Conservation (phyloP, 2,888 invertebrate species). For the Clostera curtula region DNA sequence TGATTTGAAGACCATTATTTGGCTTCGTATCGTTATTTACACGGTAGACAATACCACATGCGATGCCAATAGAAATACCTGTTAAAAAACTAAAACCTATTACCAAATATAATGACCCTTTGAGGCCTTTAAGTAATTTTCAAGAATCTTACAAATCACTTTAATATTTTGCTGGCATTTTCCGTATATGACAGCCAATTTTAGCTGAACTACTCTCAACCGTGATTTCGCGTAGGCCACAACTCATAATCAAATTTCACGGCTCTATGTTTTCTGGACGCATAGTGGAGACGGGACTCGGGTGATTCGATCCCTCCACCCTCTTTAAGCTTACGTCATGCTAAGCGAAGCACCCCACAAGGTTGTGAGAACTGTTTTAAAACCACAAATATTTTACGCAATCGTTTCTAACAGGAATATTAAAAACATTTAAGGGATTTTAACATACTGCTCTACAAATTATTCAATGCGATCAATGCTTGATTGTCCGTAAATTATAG, state of each 20-base stretch:
- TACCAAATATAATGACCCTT: no score
- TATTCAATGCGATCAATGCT: no score
- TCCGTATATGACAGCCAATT: constrained; percentile 14
- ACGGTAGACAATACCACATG: no score
- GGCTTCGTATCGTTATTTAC: no score
- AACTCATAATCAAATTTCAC: constrained; percentile 11
- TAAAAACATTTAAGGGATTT: no score
- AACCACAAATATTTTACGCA: constrained; percentile 12
- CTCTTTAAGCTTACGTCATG: constrained; percentile 21
- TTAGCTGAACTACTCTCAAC: constrained; percentile 7
- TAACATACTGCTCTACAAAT: no score
- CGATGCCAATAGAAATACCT: no score
- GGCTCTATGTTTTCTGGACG: constrained; percentile 16
- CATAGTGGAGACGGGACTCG: constrained; percentile 12
- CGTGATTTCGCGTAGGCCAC: constrained; percentile 3
- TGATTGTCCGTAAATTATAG: no score
- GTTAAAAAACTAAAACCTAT: no score
- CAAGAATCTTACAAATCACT: constrained; percentile 2
- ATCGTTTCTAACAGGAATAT: no score
- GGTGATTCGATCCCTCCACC: constrained; percentile 18
- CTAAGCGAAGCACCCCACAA: constrained; percentile 19
- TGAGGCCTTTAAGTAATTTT: neutral
- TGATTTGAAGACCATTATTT: no score
- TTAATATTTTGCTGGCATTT: constrained; percentile 17
- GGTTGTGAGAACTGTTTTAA: constrained; percentile 21